Evolutionary conservation across 2,797 vertebrate species (phyloP).

Genomic region (Anguilla megastoma): DNA sequence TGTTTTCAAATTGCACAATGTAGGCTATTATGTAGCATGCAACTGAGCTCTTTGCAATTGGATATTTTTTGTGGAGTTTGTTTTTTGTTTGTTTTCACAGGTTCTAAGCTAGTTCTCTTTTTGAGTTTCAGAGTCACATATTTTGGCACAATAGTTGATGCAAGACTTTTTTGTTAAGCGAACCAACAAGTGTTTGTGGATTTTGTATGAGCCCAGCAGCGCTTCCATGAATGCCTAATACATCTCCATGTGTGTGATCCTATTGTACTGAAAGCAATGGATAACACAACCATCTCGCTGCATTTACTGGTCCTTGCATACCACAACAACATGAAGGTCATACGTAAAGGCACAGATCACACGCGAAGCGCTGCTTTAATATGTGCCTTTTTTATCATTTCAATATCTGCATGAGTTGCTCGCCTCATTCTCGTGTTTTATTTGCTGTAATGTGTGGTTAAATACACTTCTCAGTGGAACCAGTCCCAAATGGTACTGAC

Average conservation of each 20-base stretch:
- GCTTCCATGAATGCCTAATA: neutral
- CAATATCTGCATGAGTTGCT: neutral
- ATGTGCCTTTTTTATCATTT: neutral
- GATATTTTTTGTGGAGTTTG: neutral
- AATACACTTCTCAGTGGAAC: neutral
- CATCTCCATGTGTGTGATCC: neutral
- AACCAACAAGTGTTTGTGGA: neutral
- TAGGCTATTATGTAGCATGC: neutral
- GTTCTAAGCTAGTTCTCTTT: neutral
- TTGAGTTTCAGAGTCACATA: neutral
- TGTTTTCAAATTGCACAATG: neutral
- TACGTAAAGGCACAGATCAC: neutral
- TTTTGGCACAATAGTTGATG: neutral
- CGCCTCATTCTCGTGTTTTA: neutral
- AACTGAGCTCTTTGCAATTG: neutral
- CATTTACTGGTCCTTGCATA: neutral
- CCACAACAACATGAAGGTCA: neutral
- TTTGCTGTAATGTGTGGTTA: neutral
- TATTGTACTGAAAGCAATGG: conserved; percentile 4
- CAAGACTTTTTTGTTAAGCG: neutral
- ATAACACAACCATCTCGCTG: neutral
- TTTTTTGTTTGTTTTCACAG: neutral
- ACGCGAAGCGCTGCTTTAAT: neutral
- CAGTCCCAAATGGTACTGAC: neutral
- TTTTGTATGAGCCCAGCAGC: neutral